These are phyloP conservation scores for Aphelinus atriplicis DNA, from an alignment of 1,140 invertebrate genomes.

Conservation along the genomic window DNA sequence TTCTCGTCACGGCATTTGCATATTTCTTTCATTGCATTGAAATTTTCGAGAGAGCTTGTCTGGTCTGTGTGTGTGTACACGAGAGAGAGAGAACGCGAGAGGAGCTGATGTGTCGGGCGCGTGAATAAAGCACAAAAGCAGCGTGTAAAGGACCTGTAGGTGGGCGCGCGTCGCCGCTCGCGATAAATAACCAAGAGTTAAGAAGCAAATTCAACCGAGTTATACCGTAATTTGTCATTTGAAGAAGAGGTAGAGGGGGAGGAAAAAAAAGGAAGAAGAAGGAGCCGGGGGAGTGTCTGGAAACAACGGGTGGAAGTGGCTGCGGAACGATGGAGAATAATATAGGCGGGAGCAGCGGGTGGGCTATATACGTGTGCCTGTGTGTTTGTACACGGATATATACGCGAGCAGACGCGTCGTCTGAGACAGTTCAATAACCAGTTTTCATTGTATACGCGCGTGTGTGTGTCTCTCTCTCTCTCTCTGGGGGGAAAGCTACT, in stretches of 20 bases:
- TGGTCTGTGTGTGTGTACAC: too few relatives aligned
- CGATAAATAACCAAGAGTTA: conserved; percentile 11
- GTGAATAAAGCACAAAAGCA: too few relatives aligned
- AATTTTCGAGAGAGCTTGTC: too few relatives aligned
- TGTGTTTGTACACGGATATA: too few relatives aligned
- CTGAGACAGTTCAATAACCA: conserved; percentile 41
- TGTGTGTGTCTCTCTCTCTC: conserved; percentile 11
- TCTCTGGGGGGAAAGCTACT: conserved; percentile 31
- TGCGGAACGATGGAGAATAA: conserved; percentile 30
- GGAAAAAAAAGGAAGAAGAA: background rate
- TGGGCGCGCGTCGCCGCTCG: background rate
- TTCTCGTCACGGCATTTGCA: too few relatives aligned
- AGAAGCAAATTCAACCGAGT: conserved; percentile 38
- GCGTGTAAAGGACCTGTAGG: too few relatives aligned
- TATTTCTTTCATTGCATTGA: too few relatives aligned
- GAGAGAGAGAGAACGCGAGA: too few relatives aligned
- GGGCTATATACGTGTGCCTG: background rate
- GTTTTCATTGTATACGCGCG: conserved; percentile 36
- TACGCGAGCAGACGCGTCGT: background rate
- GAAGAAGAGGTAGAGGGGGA: background rate
- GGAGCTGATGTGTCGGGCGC: too few relatives aligned
- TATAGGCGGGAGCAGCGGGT: background rate
- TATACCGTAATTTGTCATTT: conserved; percentile 35
- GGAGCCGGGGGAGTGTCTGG: conserved; percentile 12
- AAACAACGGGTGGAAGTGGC: conserved; percentile 20